These are phyloP conservation scores for Aleiodes alternator DNA, from an alignment of 2,888 invertebrate species.

Conservation along the genomic window DNA sequence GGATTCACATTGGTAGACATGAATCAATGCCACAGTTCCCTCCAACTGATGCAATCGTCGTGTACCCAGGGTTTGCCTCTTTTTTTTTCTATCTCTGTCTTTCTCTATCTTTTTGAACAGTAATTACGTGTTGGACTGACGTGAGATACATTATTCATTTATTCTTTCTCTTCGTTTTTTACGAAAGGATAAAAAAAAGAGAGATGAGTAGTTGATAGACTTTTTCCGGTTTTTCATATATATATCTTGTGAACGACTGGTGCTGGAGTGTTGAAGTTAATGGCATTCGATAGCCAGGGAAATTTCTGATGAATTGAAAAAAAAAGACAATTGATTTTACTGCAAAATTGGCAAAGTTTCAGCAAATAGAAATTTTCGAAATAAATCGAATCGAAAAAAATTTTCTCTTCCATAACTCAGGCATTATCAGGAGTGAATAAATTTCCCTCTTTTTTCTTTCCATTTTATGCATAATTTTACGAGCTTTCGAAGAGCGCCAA, in stretches of 20 bases:
- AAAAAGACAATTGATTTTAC: not conserved
- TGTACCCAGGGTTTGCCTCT: conserved; percentile 8
- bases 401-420: too few species aligned
- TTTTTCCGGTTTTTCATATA: not conserved
- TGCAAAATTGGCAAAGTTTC: not conserved
- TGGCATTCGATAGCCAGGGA: not conserved
- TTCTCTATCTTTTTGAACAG: conserved; percentile 6
- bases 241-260: not conserved
- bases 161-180: conserved; percentile 4
- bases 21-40: conserved; percentile 15
- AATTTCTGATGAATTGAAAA: not conserved
- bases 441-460: too few species aligned
- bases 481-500: too few species aligned
- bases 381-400: not conserved
- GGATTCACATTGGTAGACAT: conserved; percentile 24
- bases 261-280: not conserved
- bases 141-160: conserved; percentile 24
- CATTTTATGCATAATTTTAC: too few species aligned
- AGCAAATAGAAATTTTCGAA: not conserved
- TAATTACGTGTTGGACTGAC: conserved; percentile 24
- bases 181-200: not conserved
- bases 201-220: conserved; percentile 20
- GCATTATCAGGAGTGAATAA: too few species aligned
- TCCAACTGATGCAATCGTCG: conserved; percentile 36
- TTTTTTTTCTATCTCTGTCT: conserved; percentile 2